Conservation (phyloP, 2,113 vertebrate genomes). For the Larimichthys crocea region DNA sequence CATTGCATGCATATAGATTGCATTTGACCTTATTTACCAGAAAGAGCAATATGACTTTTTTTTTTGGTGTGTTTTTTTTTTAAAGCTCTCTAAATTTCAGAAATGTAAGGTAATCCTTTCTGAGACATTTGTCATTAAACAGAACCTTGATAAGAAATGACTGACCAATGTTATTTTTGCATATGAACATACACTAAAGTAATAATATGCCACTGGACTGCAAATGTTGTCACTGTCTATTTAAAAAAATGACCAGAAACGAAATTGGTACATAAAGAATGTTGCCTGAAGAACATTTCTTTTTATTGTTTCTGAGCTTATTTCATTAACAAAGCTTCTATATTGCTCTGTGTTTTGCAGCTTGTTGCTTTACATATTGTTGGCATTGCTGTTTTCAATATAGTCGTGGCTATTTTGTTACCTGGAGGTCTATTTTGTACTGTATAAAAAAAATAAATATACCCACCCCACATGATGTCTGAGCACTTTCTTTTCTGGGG, state of each 20-base stretch:
- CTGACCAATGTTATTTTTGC: conserved; percentile 30
- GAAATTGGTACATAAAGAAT: conserved; percentile 26
- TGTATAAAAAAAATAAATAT: conserved; percentile 78
- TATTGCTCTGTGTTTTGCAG: conserved; percentile 58
- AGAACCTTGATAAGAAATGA: conserved; percentile 26
- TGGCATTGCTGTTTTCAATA: conserved; percentile 69
- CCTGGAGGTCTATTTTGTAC: conserved; percentile 82
- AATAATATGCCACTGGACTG: conserved; percentile 45
- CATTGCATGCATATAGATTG: conserved; percentile 68
- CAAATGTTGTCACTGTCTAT: conserved; percentile 42
- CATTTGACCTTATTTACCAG: conserved; percentile 40
- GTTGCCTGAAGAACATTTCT: conserved; percentile 33
- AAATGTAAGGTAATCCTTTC: conserved; percentile 25
- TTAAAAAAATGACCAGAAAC: conserved; percentile 2
- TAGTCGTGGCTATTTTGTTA: conserved; percentile 82
- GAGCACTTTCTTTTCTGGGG: conserved; percentile 57
- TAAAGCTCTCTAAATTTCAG: conserved; percentile 8
- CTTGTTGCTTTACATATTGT: conserved; percentile 67
- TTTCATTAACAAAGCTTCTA: conserved; percentile 41
- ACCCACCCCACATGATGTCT: conserved; percentile 53
- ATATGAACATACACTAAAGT: conserved; percentile 20
- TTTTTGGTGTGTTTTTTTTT: neutral
- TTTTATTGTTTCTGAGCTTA: conserved; percentile 35
- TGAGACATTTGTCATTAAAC: conserved; percentile 37
- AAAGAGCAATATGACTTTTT: conserved; percentile 27